phyloP scores from a whole-genome alignment of 2,888 invertebrate genomes.

The Colletes collaris region DNA sequence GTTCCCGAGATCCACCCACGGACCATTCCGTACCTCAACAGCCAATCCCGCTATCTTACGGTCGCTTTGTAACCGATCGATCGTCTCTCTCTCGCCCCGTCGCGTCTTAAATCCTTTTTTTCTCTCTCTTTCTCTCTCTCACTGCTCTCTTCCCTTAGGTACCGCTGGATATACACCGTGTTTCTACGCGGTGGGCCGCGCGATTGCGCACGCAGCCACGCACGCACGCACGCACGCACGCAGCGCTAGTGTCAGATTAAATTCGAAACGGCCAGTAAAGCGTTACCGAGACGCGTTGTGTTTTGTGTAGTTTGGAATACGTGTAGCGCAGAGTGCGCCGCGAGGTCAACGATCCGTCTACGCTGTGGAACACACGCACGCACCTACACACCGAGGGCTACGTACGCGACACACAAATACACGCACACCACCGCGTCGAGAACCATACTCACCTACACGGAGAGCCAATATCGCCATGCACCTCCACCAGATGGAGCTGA shows the following conservation, averaged over 20 bases:
- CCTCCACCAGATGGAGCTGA: constrained; percentile 78
- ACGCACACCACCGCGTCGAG: constrained; percentile 44
- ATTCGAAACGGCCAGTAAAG: constrained; percentile 75
- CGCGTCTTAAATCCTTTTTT: constrained; percentile 61
- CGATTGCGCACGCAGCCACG: constrained; percentile 47
- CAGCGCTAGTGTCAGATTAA: constrained; percentile 69
- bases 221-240: constrained; percentile 24
- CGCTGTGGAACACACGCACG: constrained; percentile 65
- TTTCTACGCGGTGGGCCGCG: constrained; percentile 38
- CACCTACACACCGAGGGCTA: not conserved
- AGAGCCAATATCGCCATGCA: constrained; percentile 72
- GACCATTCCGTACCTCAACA: constrained; percentile 38
- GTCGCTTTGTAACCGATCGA: constrained; percentile 70
- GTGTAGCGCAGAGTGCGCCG: constrained; percentile 77
- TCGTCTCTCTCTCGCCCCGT: constrained; percentile 53
- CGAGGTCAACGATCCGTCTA: constrained; percentile 81
- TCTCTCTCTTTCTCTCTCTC: constrained; percentile 13
- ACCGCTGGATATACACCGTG: constrained; percentile 21
- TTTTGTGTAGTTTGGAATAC: constrained; percentile 79
- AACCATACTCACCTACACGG: constrained; percentile 59
- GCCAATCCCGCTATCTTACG: constrained; percentile 63
- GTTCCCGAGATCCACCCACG: too few species aligned
- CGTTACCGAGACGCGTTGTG: constrained; percentile 71
- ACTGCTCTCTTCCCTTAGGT: constrained; percentile 6
- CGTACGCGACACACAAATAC: constrained; percentile 26